Conservation (phyloP, 2,113 vertebrate species). For the Callopanchax toddi region DNA sequence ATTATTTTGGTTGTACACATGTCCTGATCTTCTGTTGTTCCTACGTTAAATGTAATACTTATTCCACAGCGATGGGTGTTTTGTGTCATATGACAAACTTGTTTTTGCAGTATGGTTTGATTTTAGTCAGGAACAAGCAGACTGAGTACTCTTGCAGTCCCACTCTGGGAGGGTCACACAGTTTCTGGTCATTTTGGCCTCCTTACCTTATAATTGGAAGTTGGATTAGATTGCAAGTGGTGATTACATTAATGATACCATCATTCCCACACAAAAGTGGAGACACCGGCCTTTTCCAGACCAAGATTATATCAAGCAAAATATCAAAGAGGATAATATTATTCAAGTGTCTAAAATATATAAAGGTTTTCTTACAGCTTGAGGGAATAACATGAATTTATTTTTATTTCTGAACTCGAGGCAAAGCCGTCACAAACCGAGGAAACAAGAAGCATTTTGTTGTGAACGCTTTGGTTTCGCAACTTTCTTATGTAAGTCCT, state of each 20-base stretch:
- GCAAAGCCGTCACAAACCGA: conserved; percentile 5
- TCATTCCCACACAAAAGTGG: conserved; percentile 36
- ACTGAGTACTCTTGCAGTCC: conserved; percentile 14
- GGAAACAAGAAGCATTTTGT: conserved; percentile 41
- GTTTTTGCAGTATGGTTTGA: conserved; percentile 35
- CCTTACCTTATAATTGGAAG: conserved; percentile 27
- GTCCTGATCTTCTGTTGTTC: conserved; percentile 15
- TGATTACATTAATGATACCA: conserved; percentile 27
- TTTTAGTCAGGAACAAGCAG: conserved; percentile 36
- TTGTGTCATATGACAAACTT: conserved; percentile 29
- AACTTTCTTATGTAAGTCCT: conserved; percentile 64
- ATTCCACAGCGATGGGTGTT: conserved; percentile 30
- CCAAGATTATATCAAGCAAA: conserved; percentile 24
- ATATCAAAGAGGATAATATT: conserved; percentile 15
- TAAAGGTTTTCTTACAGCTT: not conserved
- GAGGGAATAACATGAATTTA: not conserved
- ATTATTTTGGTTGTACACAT: not conserved
- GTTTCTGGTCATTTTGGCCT: conserved; percentile 44
- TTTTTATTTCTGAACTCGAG: not conserved
- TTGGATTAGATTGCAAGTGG: conserved; percentile 24
- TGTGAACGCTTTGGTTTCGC: conserved; percentile 43
- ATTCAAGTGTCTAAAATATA: not conserved
- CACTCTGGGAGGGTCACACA: conserved; percentile 21
- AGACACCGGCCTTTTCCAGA: conserved; percentile 14
- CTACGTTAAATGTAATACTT: not conserved